Base-by-base conservation (phyloP, 2,888 invertebrate species). In the Dynastes maya region DNA sequence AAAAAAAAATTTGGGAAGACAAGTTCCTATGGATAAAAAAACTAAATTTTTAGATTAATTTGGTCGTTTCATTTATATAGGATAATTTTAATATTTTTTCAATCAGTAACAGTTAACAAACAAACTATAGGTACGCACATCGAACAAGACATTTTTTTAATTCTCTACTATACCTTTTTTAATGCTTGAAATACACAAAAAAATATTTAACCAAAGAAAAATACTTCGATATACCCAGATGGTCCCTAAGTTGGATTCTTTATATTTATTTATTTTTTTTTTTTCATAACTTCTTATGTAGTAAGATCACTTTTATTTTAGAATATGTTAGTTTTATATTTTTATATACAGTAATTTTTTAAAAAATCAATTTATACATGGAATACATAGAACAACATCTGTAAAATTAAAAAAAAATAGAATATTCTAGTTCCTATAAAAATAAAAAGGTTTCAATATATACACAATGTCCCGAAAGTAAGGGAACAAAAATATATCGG, bases 241-340 rank as follows among this genome's bases (percentile, higher is more conserved):
- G 55, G 55, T 58, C 55, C 55, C 55, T 58, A 58, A 58, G 55
- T 58, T 22, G 27, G 22, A 58, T 58, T 58, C 9, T 58, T n/a
- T n/a, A 8, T 16, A 22, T 58, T 58, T 58, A 4, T 53, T n/a
- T 53, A 22, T 8, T 55, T 55, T 16, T 16, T 53, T 8, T 51
- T 9, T 53, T 55, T 16, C 16, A n/a, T 55, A 27, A 6, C 6
- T 58, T 58, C 4, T 58, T 58, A 58, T 16, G 5, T 58, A 58
- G 22, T 58, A 58, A 58, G 55, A 58, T 58, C 55, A 58, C 55
- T 58, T 58, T 58, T 58, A 58, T 58, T 58, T 58, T 58, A 58
- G 55, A 58, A 58, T 58, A 22, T 22, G 55, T 16, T 58, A 58
- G 8, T 58, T 58, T 16, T 22, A 58, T 58, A 5, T 58, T 8